These are phyloP conservation scores for Thripadectes ignobilis DNA, from an alignment of 2,797 vertebrate species.

Conservation along the genomic window DNA sequence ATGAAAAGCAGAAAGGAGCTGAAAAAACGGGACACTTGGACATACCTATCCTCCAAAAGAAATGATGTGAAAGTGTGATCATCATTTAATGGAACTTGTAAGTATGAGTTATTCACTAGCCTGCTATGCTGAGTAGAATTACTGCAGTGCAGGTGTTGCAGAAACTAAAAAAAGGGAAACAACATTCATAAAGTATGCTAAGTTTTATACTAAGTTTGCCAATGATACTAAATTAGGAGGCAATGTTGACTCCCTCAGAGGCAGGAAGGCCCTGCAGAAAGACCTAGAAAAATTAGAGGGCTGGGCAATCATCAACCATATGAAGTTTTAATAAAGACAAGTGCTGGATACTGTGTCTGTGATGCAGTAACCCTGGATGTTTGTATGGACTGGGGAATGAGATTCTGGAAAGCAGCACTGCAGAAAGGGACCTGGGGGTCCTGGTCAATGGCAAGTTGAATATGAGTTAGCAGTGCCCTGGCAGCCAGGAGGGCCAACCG, in stretches of 20 bases:
- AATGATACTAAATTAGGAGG: not conserved
- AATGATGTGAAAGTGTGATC: not conserved
- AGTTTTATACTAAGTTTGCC: not conserved
- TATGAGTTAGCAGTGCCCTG: accelerated
- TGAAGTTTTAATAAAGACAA: not conserved
- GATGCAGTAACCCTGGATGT: not conserved
- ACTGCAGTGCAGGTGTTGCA: not conserved
- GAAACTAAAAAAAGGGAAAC: not conserved
- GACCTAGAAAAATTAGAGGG: not conserved
- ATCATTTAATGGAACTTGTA: not conserved
- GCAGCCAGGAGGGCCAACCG: not conserved
- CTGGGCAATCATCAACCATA: not conserved
- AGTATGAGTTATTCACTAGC: not conserved
- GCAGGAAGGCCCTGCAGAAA: not conserved
- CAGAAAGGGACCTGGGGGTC: accelerated
- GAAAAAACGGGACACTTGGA: not conserved
- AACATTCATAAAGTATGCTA: not conserved
- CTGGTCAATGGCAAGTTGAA: accelerated
- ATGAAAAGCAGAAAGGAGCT: not conserved
- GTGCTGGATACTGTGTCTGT: not conserved
- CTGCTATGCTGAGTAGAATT: not conserved
- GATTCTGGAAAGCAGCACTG: accelerated
- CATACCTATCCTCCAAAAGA: not conserved
- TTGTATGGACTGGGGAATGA: accelerated
- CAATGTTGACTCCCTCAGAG: not conserved